Evolutionary conservation across 2,888 invertebrate species (phyloP).

Genomic region (Orgyia antiqua): DNA sequence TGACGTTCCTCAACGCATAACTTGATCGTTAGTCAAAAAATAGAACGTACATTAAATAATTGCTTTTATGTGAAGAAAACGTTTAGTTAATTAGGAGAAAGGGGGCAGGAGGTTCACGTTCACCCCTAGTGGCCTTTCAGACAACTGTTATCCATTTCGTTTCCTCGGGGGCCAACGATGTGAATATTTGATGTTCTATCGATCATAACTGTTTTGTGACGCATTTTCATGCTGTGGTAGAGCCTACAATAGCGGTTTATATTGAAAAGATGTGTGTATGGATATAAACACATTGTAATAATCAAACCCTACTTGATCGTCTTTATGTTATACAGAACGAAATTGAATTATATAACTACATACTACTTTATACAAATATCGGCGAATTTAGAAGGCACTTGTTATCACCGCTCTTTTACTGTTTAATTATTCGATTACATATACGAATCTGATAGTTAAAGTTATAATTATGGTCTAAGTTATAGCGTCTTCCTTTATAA

Average conservation of each 20-base stretch:
- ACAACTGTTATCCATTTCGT: conserved; percentile 63
- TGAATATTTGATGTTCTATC: conserved; percentile 75
- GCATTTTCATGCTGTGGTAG: conserved; percentile 25
- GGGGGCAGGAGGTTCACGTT: conserved; percentile 37
- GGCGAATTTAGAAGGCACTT: too few species aligned
- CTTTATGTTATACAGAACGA: too few species aligned
- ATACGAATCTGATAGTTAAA: too few species aligned
- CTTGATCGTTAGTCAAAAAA: conserved; percentile 22
- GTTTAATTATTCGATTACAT: too few species aligned
- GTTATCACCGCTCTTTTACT: too few species aligned
- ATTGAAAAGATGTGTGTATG: too few species aligned
- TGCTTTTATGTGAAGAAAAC: conserved; percentile 34
- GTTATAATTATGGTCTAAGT: too few species aligned
- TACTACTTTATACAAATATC: too few species aligned
- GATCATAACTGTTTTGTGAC: conserved; percentile 70
- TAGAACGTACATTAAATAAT: conserved; percentile 21
- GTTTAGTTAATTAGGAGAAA: conserved; percentile 47
- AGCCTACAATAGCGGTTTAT: conserved; percentile 4
- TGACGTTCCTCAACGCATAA: conserved; percentile 13
- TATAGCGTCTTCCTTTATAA: too few species aligned
- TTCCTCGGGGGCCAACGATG: conserved; percentile 54
- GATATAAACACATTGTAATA: too few species aligned
- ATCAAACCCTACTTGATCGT: too few species aligned
- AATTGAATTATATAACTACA: too few species aligned
- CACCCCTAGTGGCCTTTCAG: conserved; percentile 64